Conservation (phyloP, 2,888 invertebrate species). For the Cephus spinipes region DNA sequence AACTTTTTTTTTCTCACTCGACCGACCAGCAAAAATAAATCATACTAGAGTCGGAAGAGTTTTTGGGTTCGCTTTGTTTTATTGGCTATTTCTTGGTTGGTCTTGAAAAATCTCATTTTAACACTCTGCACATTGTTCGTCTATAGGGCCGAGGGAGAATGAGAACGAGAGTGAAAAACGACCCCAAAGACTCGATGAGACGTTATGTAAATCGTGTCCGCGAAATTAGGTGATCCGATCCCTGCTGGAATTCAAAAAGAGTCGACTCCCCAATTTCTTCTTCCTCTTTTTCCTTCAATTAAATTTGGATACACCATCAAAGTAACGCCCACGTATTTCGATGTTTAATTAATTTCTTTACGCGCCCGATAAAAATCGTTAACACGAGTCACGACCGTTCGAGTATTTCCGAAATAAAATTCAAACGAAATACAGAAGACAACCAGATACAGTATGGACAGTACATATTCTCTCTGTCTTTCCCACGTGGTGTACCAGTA, state of each 20-base stretch:
- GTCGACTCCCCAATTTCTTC: not conserved
- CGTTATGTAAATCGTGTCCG: not conserved
- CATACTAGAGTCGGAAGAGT: slow-evolving; percentile 45
- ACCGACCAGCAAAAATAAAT: slow-evolving; percentile 37
- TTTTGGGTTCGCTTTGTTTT: slow-evolving; percentile 50
- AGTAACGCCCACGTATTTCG: not conserved
- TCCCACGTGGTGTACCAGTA: too few relatives aligned
- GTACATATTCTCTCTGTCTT: too few relatives aligned
- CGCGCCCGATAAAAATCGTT: not conserved
- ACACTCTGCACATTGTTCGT: not conserved
- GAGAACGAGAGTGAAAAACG: not conserved
- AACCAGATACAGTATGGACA: not conserved
- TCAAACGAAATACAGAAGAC: not conserved
- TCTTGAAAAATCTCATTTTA: not conserved
- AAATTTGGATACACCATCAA: not conserved
- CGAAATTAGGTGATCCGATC: not conserved
- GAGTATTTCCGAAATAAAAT: not conserved
- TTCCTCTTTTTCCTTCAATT: not conserved
- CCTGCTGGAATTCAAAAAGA: not conserved
- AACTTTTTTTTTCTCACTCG: not conserved
- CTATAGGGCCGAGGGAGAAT: not conserved
- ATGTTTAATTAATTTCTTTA: not conserved
- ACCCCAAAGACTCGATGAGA: not conserved
- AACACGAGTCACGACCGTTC: not conserved
- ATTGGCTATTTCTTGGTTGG: slow-evolving; percentile 23